A percentile compares a stretch with the other conserved stretches of the same genome.
Conservation (phyloP, 2,113 vertebrate genomes). For the Sprattus sprattus region DNA sequence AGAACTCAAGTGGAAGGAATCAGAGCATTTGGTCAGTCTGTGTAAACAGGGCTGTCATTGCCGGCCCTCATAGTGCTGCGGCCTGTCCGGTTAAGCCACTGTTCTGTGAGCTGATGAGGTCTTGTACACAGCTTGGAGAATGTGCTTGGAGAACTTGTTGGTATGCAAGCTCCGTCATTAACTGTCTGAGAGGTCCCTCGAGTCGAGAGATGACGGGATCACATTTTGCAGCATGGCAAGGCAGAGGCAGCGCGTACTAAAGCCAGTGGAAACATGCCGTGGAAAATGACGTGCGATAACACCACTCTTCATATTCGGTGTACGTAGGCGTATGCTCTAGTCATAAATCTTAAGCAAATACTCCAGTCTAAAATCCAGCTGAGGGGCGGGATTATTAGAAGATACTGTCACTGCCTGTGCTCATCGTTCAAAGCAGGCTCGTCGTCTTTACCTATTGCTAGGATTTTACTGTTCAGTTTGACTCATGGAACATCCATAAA, state of each 20-base stretch:
- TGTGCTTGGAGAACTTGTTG: neutral
- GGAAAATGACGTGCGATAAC: neutral
- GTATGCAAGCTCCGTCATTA: neutral
- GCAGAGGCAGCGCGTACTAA: neutral
- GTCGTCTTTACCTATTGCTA: neutral
- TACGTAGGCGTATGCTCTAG: neutral
- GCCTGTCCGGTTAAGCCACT: neutral
- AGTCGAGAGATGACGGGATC: slow-evolving; percentile 2
- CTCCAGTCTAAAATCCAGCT: neutral
- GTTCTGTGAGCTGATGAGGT: neutral
- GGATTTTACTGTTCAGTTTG: no score
- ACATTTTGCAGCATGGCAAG: neutral
- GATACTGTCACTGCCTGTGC: neutral
- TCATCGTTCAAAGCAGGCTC: no score
- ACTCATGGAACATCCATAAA: neutral
- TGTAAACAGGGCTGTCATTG: neutral
- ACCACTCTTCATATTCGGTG: neutral
- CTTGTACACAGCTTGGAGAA: neutral
- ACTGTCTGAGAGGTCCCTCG: neutral
- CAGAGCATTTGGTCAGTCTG: neutral
- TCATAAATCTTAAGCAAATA: neutral
- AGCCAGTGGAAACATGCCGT: neutral
- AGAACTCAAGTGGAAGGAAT: neutral
- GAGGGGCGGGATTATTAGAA: neutral
- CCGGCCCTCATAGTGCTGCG: neutral